Conservation (phyloP, 2,888 invertebrate genomes). For the Melanchra persicariae region DNA sequence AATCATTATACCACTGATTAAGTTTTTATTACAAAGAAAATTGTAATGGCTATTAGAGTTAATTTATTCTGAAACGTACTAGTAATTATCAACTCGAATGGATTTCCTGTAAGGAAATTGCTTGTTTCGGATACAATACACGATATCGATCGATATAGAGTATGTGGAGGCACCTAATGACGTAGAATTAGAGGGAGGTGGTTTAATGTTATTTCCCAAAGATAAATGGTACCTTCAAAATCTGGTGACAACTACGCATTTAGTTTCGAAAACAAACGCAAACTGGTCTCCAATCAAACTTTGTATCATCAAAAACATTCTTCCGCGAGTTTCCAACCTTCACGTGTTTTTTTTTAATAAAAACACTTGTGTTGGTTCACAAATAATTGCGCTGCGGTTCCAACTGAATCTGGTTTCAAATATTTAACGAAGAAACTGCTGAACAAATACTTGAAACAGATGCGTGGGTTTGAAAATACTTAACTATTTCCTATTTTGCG, state of each 20-base stretch:
- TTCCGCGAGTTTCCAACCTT: constrained; percentile 22
- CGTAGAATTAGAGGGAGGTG: background rate
- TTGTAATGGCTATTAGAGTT: constrained; percentile 9
- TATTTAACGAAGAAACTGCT: constrained; percentile 33
- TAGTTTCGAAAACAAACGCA: constrained; percentile 13
- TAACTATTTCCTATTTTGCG: constrained; percentile 11
- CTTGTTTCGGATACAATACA: constrained; percentile 18
- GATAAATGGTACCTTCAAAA: constrained; percentile 4
- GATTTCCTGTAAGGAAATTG: constrained; percentile 49
- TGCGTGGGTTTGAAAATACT: background rate
- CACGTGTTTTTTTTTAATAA: constrained; percentile 5
- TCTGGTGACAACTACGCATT: constrained; percentile 22
- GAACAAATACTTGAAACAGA: constrained; percentile 8
- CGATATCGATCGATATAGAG: constrained; percentile 4
- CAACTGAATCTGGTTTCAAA: constrained; percentile 21
- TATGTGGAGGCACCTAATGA: background rate
- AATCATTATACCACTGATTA: constrained; percentile 19
- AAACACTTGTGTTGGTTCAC: constrained; percentile 10
- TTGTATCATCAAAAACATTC: constrained; percentile 22
- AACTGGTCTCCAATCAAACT: constrained; percentile 8
- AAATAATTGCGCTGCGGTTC: constrained; percentile 25
- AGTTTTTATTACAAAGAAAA: constrained; percentile 50
- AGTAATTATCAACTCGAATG: constrained; percentile 36
- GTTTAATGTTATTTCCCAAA: background rate
- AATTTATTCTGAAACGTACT: constrained; percentile 48